Evolutionary conservation across 2,113 vertebrate genomes (phyloP).

Genomic region (Mormoops blainvillei): DNA sequence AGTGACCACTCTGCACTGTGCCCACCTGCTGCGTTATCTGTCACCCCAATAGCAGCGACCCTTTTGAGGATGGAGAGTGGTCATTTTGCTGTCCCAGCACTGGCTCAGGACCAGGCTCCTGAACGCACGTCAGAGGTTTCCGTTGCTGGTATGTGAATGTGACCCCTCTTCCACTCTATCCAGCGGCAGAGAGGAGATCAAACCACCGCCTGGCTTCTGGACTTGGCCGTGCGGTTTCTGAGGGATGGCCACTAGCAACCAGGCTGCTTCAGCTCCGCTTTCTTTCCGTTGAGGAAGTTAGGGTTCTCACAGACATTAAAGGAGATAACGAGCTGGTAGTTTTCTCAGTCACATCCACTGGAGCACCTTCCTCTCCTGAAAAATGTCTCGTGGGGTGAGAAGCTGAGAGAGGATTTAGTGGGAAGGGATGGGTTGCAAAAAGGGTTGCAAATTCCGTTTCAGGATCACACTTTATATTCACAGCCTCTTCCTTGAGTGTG

Average conservation of each 20-base stretch:
- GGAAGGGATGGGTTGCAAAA: background rate
- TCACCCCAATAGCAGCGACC: fast-evolving
- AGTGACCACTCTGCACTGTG: background rate
- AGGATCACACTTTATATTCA: background rate
- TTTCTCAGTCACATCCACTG: background rate
- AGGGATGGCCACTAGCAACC: background rate
- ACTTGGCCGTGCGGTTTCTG: background rate
- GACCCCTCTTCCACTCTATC: background rate
- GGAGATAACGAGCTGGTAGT: background rate
- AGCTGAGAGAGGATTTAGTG: background rate
- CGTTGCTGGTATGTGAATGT: no score
- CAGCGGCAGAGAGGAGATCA: background rate
- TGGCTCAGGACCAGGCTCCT: background rate
- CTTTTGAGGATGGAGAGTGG: background rate
- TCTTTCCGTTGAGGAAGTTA: background rate
- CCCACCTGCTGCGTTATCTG: background rate
- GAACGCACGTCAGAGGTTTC: background rate
- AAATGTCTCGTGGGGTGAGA: background rate
- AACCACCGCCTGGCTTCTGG: background rate
- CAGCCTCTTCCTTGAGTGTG: background rate
- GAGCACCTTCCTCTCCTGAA: background rate
- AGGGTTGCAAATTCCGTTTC: background rate
- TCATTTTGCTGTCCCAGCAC: background rate
- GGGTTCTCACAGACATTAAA: no score
- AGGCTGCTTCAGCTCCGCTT: background rate